Conservation (phyloP, 2,113 vertebrate genomes). For the Phrynosoma blainvillii region DNA sequence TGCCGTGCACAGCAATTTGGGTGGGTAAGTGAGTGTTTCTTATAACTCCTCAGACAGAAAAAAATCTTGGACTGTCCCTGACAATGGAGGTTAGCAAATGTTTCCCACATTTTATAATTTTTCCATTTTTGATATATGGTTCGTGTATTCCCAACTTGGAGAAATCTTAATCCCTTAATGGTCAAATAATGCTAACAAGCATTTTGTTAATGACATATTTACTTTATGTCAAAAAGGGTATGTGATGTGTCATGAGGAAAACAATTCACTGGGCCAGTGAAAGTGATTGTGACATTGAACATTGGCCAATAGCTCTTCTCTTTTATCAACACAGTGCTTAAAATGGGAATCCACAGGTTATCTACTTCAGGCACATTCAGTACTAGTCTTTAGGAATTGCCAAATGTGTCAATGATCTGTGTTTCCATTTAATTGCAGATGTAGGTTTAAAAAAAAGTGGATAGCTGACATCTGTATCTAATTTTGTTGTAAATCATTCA, state of each 20-base stretch:
- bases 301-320: background rate
- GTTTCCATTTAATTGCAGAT: slow-evolving; percentile 9
- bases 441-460: background rate
- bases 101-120: background rate
- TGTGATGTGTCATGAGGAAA: background rate
- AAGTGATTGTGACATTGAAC: background rate
- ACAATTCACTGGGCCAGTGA: background rate
- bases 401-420: background rate
- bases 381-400: background rate
- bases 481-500: background rate
- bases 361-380: background rate
- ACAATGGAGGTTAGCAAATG: no score
- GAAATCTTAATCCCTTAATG: background rate
- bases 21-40: no score
- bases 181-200: background rate
- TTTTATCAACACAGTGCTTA: background rate
- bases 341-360: background rate
- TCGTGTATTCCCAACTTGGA: background rate
- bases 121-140: background rate
- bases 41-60: no score
- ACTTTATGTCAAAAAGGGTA: background rate
- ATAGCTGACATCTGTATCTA: background rate
- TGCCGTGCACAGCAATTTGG: no score
- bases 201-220: background rate
- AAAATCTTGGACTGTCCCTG: no score